These are phyloP conservation scores for Copidosoma floridanum DNA, from an alignment of 1,140 invertebrate species.

Conservation along the genomic window DNA sequence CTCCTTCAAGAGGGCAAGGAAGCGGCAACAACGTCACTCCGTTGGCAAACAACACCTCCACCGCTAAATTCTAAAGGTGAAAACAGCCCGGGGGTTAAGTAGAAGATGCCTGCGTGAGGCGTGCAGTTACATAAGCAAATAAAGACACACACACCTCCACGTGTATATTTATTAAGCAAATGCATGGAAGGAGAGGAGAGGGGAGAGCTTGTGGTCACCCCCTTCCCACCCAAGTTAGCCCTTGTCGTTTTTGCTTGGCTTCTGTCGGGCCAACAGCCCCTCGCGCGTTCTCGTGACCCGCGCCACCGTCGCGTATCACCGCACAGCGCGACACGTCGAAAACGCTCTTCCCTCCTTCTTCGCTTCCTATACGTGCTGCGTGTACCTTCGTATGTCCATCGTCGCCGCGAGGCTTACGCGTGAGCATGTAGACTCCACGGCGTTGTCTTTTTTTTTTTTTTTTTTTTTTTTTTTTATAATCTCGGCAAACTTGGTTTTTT, in stretches of 20 bases:
- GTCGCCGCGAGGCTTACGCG: background rate
- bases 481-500: no score
- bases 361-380: background rate
- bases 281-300: slow-evolving; percentile 37
- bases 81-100: no score
- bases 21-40: no score
- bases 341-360: no score
- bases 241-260: slow-evolving; percentile 53
- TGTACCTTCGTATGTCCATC: background rate
- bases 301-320: slow-evolving; percentile 45
- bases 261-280: slow-evolving; percentile 57
- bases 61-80: no score
- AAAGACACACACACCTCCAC: background rate
- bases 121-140: slow-evolving; percentile 18
- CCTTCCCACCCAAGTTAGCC: slow-evolving; percentile 48
- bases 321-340: background rate
- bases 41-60: no score
- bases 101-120: background rate
- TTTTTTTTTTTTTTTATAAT: no score
- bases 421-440: no score
- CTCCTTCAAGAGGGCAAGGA: no score
- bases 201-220: slow-evolving; percentile 48
- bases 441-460: no score
- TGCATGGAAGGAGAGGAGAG: background rate
- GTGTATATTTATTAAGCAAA: background rate